A percentile compares a stretch with the other conserved stretches of the same genome.
Evolutionary conservation across 2,888 invertebrate species (phyloP).

Genomic region (Andrena chrysosceles): DNA sequence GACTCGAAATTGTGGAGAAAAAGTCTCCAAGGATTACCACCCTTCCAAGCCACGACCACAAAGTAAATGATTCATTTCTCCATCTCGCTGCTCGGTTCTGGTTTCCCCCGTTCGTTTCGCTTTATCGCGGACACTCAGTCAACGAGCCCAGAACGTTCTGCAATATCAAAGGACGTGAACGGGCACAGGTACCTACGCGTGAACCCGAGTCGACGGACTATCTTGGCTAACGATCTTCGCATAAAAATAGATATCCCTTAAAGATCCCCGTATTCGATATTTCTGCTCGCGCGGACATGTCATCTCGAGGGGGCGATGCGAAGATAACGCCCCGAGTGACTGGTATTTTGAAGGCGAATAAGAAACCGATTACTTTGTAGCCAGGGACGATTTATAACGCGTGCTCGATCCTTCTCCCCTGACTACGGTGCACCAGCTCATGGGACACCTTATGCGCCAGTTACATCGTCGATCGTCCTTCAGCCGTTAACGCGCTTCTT

Average conservation of each 20-base stretch:
- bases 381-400: conserved; percentile 27
- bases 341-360: background rate
- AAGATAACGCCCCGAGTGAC: conserved; percentile 43
- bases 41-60: background rate
- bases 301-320: conserved; percentile 54
- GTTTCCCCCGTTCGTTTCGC: background rate
- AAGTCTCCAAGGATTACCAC: no score
- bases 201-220: conserved; percentile 18
- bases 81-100: background rate
- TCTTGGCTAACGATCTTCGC: conserved; percentile 51
- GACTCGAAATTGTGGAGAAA: no score
- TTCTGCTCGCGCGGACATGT: conserved; percentile 46
- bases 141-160: background rate
- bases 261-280: conserved; percentile 61
- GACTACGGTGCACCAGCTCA: conserved; percentile 8
- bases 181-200: background rate
- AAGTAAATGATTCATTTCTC: background rate
- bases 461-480: background rate
- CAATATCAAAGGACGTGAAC: conserved; percentile 4
- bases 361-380: conserved; percentile 41
- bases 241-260: conserved; percentile 51
- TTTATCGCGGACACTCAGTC: background rate
- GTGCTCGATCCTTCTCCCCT: conserved; percentile 16
- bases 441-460: background rate
- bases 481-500: background rate